phyloP scores from a whole-genome alignment of 2,113 vertebrate genomes.

The Neotragus moschatus region DNA sequence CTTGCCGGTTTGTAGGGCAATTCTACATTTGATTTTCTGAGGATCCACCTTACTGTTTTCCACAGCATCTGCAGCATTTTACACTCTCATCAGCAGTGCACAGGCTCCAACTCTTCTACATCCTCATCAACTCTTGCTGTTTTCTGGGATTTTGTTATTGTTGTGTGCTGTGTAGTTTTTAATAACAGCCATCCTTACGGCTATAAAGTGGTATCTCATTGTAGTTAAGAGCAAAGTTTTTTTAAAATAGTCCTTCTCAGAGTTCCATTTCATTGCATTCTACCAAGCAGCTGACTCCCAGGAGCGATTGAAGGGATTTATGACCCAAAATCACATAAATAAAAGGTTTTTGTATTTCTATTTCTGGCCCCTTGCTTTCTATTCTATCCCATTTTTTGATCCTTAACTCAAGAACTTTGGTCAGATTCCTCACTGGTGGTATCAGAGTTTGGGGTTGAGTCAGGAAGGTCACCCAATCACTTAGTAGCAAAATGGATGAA shows the following conservation, averaged over 20 bases:
- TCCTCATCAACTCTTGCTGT: not conserved
- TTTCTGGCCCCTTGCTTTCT: not conserved
- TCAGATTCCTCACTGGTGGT: not conserved
- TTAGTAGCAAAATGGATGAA: not conserved
- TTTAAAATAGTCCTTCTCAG: not conserved
- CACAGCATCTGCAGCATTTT: not conserved
- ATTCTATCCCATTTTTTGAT: not conserved
- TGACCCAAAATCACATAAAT: not conserved
- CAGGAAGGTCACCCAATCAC: not conserved
- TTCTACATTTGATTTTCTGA: not conserved
- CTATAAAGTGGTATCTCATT: not conserved
- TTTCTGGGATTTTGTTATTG: not conserved
- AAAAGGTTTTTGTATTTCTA: not conserved
- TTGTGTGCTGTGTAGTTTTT: not conserved
- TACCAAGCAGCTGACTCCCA: not conserved
- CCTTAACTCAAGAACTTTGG: not conserved
- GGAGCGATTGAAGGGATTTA: not conserved
- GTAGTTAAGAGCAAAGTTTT: not conserved
- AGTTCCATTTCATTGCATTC: not conserved
- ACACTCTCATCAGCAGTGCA: not conserved
- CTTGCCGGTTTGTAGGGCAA: not conserved
- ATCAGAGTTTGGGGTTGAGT: not conserved
- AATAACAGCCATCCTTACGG: not conserved
- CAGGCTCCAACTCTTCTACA: not conserved
- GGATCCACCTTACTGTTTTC: not conserved